Base-by-base conservation (phyloP, 2,797 vertebrate genomes). In the Bradypus variegatus region DNA sequence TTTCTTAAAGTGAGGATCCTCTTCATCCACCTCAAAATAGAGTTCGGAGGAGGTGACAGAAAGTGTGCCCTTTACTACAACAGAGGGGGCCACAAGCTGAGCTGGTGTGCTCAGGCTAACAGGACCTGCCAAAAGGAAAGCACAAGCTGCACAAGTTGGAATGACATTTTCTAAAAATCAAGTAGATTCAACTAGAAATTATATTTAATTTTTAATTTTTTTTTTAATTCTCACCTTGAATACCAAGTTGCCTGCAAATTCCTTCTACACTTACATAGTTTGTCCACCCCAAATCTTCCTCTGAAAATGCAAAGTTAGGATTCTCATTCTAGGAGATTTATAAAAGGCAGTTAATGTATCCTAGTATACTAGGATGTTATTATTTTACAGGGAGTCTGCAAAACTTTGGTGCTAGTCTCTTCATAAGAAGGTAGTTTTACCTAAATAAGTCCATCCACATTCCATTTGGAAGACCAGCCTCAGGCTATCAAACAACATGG, bases 1-100 rank as follows among this genome's bases (percentile, higher is more conserved):
- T 98, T 98, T 98, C 98, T 98, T 99, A 98, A 98, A 99, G 98
- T 97, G 96, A 67, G 98, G 97, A 92, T 99, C 99, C 93, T 99
- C 99, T 96, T 99, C 99, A 94, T 99, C 99, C 97, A 99, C 99
- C 97, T 99, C 99, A 96, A 99, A 99, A 98, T 98, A 99, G 94
- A 99, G 98, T 97, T 99, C 99, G 65, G 98, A 98, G 95, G 98
- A 97, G 93, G 98, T 99, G 97, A 99, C 97, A 95, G 99, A 99
- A 97, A 99, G 97, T 77, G 98, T 99, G 88, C 99, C 99, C 97
- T 96, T 99, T 96, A 98, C 97, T 90, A 98, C 98, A 38, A 96
- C 97, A 0, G 98, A 99, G 87, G 99, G 99, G 95, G 98, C 98
- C 96, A 99, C 98, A 93, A 99, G 98, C 97, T 99, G 98, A 50